phyloP scores from a whole-genome alignment of 2,888 invertebrate genomes.

The Chelonus formosanus region DNA sequence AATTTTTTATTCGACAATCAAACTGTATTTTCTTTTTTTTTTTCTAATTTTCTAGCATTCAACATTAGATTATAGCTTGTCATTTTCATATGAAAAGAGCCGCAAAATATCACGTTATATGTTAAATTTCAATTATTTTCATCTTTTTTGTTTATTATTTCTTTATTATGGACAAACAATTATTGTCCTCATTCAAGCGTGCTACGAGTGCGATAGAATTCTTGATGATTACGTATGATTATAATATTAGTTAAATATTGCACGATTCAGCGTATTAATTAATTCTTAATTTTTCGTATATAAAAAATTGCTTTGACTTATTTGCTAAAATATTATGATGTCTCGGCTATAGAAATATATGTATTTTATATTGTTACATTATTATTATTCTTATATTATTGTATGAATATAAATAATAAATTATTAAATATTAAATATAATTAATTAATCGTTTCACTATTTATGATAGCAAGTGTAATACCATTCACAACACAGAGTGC shows the following conservation, averaged over 20 bases:
- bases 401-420: conserved; percentile 1
- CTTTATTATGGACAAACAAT: conserved; percentile 3
- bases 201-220: conserved; percentile 9
- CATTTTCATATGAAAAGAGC: no score
- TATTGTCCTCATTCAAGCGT: conserved; percentile 30
- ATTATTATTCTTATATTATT: conserved; percentile 48
- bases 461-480: conserved; percentile 46
- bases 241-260: conserved; percentile 39
- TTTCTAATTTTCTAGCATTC: no score
- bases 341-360: conserved; percentile 63
- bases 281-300: conserved; percentile 46
- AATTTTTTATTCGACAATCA: not conserved
- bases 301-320: conserved; percentile 64
- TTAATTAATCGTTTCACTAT: conserved; percentile 36
- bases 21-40: not conserved
- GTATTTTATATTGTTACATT: conserved; percentile 51
- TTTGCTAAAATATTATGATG: conserved; percentile 51
- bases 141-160: no score
- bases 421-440: conserved; percentile 41
- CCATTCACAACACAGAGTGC: conserved; percentile 66
- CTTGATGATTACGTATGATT: conserved; percentile 19
- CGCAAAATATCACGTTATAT: no score
- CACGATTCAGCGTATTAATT: conserved; percentile 43
- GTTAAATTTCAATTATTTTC: no score
- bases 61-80: no score